A percentile compares a stretch with the other conserved stretches of the same genome.
These are phyloP conservation scores for Meloidogyne chitwoodi DNA, from an alignment of 1,140 invertebrate species.

Conservation along the genomic window DNA sequence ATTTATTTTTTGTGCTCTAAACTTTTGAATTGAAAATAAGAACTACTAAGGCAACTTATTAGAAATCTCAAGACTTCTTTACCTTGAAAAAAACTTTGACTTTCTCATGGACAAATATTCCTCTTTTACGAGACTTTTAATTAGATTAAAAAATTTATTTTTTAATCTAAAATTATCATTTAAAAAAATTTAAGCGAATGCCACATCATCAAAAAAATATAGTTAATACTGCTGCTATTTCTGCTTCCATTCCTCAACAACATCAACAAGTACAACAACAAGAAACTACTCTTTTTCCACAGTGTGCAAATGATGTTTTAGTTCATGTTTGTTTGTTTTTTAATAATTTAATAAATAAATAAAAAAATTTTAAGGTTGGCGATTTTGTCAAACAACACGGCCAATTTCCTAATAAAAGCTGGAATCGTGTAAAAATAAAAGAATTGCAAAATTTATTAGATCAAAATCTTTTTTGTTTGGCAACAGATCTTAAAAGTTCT, in stretches of 20 bases:
- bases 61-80: too few relatives aligned
- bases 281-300: background rate
- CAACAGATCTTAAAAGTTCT: background rate
- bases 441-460: constrained; percentile 9
- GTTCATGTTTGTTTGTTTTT: background rate
- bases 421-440: constrained; percentile 14
- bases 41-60: too few relatives aligned
- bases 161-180: too few relatives aligned
- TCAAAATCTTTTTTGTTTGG: constrained; percentile 6
- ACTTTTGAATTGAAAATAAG: too few relatives aligned
- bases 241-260: background rate
- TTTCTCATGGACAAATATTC: too few relatives aligned
- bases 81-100: too few relatives aligned
- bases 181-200: too few relatives aligned
- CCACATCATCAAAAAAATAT: background rate
- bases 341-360: background rate
- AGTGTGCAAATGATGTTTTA: constrained; percentile 12
- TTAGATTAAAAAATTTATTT: too few relatives aligned
- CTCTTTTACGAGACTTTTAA: too few relatives aligned
- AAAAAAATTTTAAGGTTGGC: background rate
- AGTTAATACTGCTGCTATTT: background rate
- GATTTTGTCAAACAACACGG: constrained; percentile 15
- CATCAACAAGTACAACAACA: background rate
- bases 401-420: constrained; percentile 5
- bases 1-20: too few relatives aligned